Evolutionary conservation across 2,888 invertebrate species (phyloP), one percentile per base, ranked within the genome.

Genomic region (Diarsia brunnea): DNA sequence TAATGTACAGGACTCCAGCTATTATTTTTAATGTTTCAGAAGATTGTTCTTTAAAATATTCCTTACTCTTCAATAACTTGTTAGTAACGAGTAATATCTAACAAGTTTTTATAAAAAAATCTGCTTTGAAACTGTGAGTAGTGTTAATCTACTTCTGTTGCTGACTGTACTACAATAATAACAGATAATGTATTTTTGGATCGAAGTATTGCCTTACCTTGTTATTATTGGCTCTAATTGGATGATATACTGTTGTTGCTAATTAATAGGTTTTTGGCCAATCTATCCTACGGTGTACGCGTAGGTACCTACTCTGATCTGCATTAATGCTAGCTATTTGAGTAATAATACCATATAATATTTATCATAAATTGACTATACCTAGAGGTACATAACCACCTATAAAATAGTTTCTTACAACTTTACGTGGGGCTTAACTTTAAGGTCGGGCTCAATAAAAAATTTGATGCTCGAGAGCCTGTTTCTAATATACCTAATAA

Each of bases 131-230:
- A 38, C 38, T 38, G 4, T 38, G 3, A 38, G 38, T 38, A 38
- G 38, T 38, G 38, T 38, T 38, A 38, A 38, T 38, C 38, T 38
- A 38, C 4, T 38, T 38, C 38, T 38, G 38, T 38, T 38, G 38
- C 38, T 38, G 38, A 38, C 38, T 38, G 38, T 38, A 38, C 38
- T 38, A 38, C 27, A 10, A 16, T 31, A 58, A 60, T 73, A 71
- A 63, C 65, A 63, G 31, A 55, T 55, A 11, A 64, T 67, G 11
- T 85, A 80, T 77, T 69, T 75, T 73, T 11, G 19, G 11, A 55
- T 49, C 11, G 4, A 53, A 45, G 53, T 66, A 65, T 66, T 49
- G 53, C 47, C 24, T 16, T 66, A 19, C 47, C 31, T 61, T 79
- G 60, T 75, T 80, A 75, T 75, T 81, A 38, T 49, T 60, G 2